Percentiles rank a stretch among this genome's conserved stretches.
These are phyloP conservation scores for Kradibia gibbosae DNA, from an alignment of 1,140 invertebrate species.

Conservation along the genomic window DNA sequence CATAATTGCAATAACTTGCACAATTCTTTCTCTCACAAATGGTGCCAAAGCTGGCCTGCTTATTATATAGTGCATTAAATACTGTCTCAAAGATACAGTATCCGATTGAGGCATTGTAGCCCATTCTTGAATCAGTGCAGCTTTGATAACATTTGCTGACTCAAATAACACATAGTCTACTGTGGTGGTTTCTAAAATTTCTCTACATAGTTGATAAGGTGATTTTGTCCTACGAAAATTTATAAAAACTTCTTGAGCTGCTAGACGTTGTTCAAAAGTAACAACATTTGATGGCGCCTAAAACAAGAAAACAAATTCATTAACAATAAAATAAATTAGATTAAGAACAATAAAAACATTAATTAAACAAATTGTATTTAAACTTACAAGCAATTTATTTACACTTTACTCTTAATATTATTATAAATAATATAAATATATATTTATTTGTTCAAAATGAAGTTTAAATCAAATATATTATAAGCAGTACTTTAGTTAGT, in stretches of 20 bases:
- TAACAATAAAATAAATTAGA: too few relatives aligned
- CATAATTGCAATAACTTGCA: constrained; percentile 88
- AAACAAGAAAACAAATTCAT: constrained; percentile 55
- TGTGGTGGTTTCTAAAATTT: constrained; percentile 85
- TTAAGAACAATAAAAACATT: too few relatives aligned
- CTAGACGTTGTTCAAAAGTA: constrained; percentile 82
- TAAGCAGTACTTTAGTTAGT: too few relatives aligned
- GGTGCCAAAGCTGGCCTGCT: constrained; percentile 76
- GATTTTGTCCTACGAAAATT: constrained; percentile 86
- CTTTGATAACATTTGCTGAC: constrained; percentile 87
- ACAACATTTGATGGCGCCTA: constrained; percentile 89
- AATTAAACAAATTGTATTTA: too few relatives aligned
- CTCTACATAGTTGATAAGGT: constrained; percentile 85
- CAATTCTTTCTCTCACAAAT: constrained; percentile 79
- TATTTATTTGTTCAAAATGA: too few relatives aligned
- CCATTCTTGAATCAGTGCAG: constrained; percentile 89
- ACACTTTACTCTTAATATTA: too few relatives aligned
- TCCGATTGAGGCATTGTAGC: constrained; percentile 77
- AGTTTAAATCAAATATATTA: too few relatives aligned
- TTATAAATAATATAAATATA: too few relatives aligned
- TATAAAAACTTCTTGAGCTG: constrained; percentile 85
- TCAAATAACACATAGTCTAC: constrained; percentile 91
- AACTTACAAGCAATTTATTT: too few relatives aligned
- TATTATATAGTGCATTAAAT: constrained; percentile 85
- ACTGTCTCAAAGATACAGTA: constrained; percentile 82